Conservation (phyloP, 2,888 invertebrate genomes). For the Lucinisca nassula region DNA sequence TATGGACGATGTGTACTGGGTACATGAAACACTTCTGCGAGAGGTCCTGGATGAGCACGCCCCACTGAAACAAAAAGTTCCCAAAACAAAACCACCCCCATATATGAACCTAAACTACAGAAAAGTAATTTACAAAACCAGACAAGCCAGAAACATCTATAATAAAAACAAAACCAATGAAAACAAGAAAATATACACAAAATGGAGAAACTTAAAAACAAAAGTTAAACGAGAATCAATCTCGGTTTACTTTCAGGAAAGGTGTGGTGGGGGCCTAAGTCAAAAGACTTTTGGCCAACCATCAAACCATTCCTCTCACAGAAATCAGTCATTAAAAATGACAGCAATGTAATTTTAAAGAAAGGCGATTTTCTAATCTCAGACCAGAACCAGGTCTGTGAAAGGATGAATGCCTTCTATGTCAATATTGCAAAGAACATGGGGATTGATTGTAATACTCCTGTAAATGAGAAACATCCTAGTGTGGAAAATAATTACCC, state of each 20-base stretch:
- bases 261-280: slow-evolving; percentile 19
- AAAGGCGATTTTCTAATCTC: not conserved
- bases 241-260: slow-evolving; percentile 17
- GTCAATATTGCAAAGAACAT: slow-evolving; percentile 32
- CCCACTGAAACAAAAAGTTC: not conserved
- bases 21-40: not conserved
- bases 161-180: slow-evolving; percentile 3
- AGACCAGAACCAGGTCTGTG: slow-evolving; percentile 13
- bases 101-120: slow-evolving; percentile 23
- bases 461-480: not conserved
- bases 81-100: slow-evolving; percentile 6
- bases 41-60: slow-evolving; percentile 1
- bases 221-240: slow-evolving; percentile 10
- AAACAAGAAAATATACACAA: slow-evolving; percentile 17
- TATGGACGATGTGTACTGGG: not conserved
- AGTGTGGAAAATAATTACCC: slow-evolving; percentile 11
- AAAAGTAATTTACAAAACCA: slow-evolving; percentile 15
- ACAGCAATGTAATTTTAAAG: slow-evolving; percentile 3
- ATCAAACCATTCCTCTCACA: not conserved
- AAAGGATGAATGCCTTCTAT: slow-evolving; percentile 30
- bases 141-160: slow-evolving; percentile 15
- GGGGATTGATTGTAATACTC: not conserved
- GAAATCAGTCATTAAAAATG: not conserved
- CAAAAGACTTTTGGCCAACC: slow-evolving; percentile 4
- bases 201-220: slow-evolving; percentile 13